phyloP scores from a whole-genome alignment of 2,797 vertebrate species.

The Eurystomus glaucurus region DNA sequence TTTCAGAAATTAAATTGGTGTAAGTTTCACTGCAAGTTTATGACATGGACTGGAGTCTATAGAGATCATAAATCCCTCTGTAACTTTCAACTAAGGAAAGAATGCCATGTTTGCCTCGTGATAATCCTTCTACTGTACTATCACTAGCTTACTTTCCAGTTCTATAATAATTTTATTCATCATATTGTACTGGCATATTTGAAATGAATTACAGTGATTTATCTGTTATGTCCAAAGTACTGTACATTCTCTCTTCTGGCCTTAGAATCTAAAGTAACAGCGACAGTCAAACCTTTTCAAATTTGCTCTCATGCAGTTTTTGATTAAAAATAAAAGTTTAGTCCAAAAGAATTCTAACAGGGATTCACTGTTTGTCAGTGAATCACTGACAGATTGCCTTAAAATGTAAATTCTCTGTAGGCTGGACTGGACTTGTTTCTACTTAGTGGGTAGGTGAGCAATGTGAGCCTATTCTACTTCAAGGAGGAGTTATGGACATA shows the following conservation, averaged over 20 bases:
- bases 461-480: too few species aligned
- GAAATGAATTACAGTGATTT: background rate
- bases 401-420: too few species aligned
- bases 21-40: constrained; percentile 66
- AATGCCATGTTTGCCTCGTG: background rate
- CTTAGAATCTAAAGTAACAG: background rate
- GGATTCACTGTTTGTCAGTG: too few species aligned
- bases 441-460: too few species aligned
- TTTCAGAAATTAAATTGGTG: constrained; percentile 72
- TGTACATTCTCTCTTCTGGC: background rate
- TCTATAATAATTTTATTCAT: background rate
- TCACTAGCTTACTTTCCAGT: background rate
- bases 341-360: too few species aligned
- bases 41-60: background rate
- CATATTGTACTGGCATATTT: background rate
- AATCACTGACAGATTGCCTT: background rate
- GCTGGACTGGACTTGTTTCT: too few species aligned
- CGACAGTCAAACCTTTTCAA: background rate
- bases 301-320: background rate
- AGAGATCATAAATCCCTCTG: background rate
- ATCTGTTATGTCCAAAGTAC: background rate
- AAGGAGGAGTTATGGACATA: too few species aligned
- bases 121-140: background rate
- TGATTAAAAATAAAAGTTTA: background rate
- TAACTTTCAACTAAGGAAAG: background rate